A percentile compares a stretch with the other conserved stretches of the same genome.
Conservation (phyloP, 2,113 vertebrate genomes). For the Uria aalge region DNA sequence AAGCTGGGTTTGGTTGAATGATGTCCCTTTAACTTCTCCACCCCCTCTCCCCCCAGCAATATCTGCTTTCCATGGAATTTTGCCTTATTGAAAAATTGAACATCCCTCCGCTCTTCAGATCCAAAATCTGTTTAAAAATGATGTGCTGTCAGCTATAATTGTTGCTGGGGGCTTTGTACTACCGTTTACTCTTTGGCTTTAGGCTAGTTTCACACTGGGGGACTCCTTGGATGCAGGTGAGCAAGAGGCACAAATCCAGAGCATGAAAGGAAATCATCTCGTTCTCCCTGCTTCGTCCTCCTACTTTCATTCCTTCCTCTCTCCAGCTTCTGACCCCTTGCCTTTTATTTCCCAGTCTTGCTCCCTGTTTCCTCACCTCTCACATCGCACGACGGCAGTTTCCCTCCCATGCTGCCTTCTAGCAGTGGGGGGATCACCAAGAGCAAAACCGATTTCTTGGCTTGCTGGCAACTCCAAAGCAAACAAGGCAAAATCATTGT, state of each 20-base stretch:
- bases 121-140: neutral
- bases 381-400: neutral
- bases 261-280: neutral
- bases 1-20: neutral
- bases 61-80: neutral
- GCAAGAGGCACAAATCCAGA: neutral
- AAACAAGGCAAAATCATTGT: constrained; percentile 9
- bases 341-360: neutral
- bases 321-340: neutral
- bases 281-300: neutral
- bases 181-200: neutral
- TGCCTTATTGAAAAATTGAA: neutral
- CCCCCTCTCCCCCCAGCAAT: neutral
- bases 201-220: neutral
- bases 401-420: neutral
- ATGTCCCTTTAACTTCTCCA: neutral
- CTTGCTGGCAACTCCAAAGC: neutral
- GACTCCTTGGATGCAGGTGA: neutral
- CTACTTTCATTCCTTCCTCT: neutral
- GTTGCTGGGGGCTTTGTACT: neutral
- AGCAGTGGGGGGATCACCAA: neutral
- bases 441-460: neutral
- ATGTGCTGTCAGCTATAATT: neutral
- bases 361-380: neutral
- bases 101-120: neutral